Base-by-base conservation (phyloP, 2,113 vertebrate species). In the Martes martes region DNA sequence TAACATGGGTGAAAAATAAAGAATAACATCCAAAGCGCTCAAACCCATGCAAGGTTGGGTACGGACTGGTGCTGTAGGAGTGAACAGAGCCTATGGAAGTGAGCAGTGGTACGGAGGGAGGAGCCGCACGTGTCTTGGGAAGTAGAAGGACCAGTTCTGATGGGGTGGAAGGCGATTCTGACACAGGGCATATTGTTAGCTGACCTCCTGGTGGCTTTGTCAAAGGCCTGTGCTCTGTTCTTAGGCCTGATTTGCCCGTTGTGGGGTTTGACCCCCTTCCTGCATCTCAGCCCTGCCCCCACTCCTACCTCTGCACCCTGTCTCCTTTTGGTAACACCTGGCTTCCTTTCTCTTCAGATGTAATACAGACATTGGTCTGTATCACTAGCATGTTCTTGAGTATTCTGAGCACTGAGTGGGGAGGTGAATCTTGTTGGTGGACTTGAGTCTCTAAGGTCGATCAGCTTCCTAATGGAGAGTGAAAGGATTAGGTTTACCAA, bases 381-480 rank as follows among this genome's bases (percentile, higher is more conserved):
- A 16, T n/a, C 50, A 55, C 59, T 55, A 23, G 84, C 50, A 28
- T 47, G 94, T 71, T 65, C 52, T 28, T 57, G 19, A 3, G 15
- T 13, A 14, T 33, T 52, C 57, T 63, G 47, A 93, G 71, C 84
- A 63, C 36, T 79, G 82, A 89, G 52, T 39, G 5, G 85, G 47
- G 36, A 55, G 57, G 11, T 85, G 78, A 79, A 52, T 93, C 88
- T 79, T 88, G 26, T 86, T 88, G 89, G 63, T 59, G 50, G 65
- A 76, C 85, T 92, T 89, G 63, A 95, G n/a, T 93, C 78, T 96
- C 93, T 86, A 24, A 2, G 76, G 50, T 67, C 24, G 67, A 59
- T 86, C 94, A 86, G 55, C 55, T 80, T 63, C 52, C 82, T 59
- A 82, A 76, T 45, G 19, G 57, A 26, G 42, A 74, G 45, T 39